Evolutionary conservation across 2,888 invertebrate genomes (phyloP).

Genomic region (Plebejus argus): DNA sequence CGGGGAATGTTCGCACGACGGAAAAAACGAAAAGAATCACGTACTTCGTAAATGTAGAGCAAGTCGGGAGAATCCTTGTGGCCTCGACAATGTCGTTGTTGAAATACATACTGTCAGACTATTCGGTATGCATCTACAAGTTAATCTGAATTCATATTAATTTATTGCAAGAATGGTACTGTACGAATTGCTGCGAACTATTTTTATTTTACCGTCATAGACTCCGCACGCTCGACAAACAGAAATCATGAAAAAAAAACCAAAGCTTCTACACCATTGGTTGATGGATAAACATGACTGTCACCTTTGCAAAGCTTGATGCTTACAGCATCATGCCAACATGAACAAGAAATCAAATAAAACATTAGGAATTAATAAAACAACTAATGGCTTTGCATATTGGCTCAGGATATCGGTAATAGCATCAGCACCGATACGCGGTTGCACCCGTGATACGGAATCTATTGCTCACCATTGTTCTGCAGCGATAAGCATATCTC

Average conservation of each 20-base stretch:
- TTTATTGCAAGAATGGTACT: background rate
- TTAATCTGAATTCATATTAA: background rate
- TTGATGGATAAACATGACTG: too few species aligned
- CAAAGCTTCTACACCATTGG: too few species aligned
- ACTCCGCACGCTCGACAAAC: background rate
- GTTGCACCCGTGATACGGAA: conserved; percentile 44
- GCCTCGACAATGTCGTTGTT: background rate
- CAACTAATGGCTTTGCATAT: conserved; percentile 16
- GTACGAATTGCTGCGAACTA: background rate
- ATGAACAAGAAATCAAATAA: background rate
- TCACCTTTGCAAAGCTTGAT: too few species aligned
- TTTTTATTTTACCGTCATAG: background rate
- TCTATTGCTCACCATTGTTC: conserved; percentile 45
- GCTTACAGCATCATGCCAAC: too few species aligned
- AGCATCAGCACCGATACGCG: conserved; percentile 43
- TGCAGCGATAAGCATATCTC: conserved; percentile 41
- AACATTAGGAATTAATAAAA: background rate
- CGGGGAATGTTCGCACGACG: background rate
- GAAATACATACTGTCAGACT: background rate
- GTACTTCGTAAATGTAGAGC: background rate
- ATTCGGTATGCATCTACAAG: background rate
- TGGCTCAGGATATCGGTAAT: conserved; percentile 34
- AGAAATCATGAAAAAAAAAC: too few species aligned
- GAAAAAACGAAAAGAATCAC: background rate
- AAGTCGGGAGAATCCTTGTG: background rate